Conservation (phyloP, 2,888 invertebrate species). For the Oconnorella tubifera region DNA sequence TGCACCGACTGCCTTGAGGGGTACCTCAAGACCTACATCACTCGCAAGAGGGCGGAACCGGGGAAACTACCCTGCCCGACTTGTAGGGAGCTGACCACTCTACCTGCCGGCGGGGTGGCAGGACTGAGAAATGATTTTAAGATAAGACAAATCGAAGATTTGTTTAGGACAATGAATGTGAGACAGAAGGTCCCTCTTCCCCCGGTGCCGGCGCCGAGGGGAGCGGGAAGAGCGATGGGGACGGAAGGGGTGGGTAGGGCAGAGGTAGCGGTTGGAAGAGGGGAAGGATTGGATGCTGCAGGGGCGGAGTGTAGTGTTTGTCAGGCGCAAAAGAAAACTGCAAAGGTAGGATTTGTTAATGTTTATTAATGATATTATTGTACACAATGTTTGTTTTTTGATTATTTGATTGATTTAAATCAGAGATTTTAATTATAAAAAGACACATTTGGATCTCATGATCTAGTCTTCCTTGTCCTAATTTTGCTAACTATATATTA, state of each 20-base stretch:
- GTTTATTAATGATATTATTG: no score
- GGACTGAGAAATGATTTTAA: constrained; percentile 38
- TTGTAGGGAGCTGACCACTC: constrained; percentile 37
- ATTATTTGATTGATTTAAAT: no score
- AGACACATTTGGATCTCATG: no score
- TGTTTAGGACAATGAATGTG: constrained; percentile 27
- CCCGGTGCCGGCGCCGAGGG: constrained; percentile 3
- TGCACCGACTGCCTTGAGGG: constrained; percentile 34
- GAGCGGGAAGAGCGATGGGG: neutral
- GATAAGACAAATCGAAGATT: constrained; percentile 37
- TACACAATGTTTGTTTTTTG: no score
- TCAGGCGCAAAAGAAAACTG: constrained; percentile 28
- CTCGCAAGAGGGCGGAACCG: constrained; percentile 30
- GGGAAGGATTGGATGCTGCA: no score
- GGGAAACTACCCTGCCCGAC: constrained; percentile 39
- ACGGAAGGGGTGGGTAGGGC: neutral
- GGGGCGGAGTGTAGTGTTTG: constrained; percentile 31
- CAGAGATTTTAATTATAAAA: no score
- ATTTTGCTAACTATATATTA: no score
- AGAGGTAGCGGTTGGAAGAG: neutral
- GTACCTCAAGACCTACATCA: constrained; percentile 29
- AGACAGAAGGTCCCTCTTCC: neutral
- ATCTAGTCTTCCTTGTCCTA: no score
- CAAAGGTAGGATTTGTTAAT: constrained; percentile 3
- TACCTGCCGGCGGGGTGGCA: constrained; percentile 32